Conservation (phyloP, 2,113 vertebrate species). For the Odontesthes bonariensis region DNA sequence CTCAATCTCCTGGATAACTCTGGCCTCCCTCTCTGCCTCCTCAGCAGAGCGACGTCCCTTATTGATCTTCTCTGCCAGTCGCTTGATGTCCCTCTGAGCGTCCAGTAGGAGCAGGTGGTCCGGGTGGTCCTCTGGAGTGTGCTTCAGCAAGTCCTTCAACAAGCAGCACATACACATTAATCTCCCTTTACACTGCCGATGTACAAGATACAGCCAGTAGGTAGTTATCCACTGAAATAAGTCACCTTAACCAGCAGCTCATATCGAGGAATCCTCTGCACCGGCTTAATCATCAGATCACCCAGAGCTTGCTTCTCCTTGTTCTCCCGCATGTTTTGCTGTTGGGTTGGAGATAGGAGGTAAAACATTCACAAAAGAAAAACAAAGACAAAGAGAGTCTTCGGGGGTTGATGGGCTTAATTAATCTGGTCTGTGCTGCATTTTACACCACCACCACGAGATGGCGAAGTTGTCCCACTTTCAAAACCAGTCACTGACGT, state of each 20-base stretch:
- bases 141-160: slow-evolving; percentile 93
- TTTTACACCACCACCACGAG: slow-evolving; percentile 35
- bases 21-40: slow-evolving; percentile 93
- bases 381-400: not conserved
- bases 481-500: not conserved
- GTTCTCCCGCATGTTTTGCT: slow-evolving; percentile 99
- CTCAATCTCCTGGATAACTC: slow-evolving; percentile 98
- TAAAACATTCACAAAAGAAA: not conserved
- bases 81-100: slow-evolving; percentile 95
- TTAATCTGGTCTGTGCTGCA: slow-evolving; percentile 22
- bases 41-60: slow-evolving; percentile 94
- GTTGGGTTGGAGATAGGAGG: slow-evolving; percentile 25
- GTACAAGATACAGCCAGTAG: not conserved
- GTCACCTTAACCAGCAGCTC: slow-evolving; percentile 97
- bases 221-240: not conserved
- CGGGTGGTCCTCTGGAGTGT: slow-evolving; percentile 94
- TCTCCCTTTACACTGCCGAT: not conserved
- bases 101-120: slow-evolving; percentile 91
- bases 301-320: slow-evolving; percentile 98
- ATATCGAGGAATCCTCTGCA: slow-evolving; percentile 97
- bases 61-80: slow-evolving; percentile 96
- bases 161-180: not conserved
- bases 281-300: slow-evolving; percentile 98
- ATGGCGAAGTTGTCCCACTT: slow-evolving; percentile 28
- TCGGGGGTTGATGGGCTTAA: not conserved